A percentile compares a stretch with the other conserved stretches of the same genome.
Conservation (phyloP, 2,797 vertebrate species). For the Zalophus californianus region DNA sequence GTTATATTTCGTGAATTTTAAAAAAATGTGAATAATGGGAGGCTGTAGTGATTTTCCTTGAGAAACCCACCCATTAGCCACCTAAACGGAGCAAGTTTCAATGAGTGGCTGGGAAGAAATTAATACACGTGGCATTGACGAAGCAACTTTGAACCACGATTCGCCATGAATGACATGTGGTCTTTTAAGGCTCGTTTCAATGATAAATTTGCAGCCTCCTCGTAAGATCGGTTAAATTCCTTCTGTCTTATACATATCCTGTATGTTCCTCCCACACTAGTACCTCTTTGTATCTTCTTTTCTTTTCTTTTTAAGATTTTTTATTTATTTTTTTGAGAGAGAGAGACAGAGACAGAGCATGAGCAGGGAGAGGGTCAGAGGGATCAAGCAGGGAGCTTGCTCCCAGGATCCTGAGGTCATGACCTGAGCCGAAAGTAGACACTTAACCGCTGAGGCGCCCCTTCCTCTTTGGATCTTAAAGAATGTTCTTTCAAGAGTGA, state of each 20-base stretch:
- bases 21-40: neutral
- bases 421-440: no score
- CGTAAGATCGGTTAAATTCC: neutral
- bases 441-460: neutral
- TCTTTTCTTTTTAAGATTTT: no score
- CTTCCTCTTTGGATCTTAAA: fast-evolving
- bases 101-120: neutral
- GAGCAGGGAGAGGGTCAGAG: neutral
- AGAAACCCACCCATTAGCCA: slow-evolving; percentile 32
- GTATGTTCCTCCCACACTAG: no score
- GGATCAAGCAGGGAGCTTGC: no score
- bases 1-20: neutral
- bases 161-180: no score
- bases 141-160: neutral
- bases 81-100: neutral
- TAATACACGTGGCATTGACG: fast-evolving
- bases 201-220: neutral
- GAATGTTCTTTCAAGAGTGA: neutral
- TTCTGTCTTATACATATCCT: neutral
- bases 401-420: neutral
- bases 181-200: neutral
- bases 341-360: neutral
- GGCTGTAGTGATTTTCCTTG: neutral
- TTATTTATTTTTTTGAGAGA: no score
- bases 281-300: fast-evolving